These are phyloP conservation scores for Protomyctophum bolini DNA, from an alignment of 2,113 vertebrate species.

Conservation along the genomic window DNA sequence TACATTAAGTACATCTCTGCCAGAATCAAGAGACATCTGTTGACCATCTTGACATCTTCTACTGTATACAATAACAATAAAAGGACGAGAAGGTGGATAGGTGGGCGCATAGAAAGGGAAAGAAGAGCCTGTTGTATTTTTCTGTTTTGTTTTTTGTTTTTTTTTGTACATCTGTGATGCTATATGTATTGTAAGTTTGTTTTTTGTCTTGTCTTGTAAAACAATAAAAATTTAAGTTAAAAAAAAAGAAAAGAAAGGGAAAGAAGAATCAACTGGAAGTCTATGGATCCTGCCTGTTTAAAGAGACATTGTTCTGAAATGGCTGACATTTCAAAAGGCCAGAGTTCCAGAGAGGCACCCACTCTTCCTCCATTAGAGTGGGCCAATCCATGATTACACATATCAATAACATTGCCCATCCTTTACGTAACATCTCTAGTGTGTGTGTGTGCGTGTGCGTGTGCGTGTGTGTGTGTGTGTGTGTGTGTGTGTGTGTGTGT, in stretches of 20 bases:
- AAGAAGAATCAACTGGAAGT: slow-evolving; percentile 46
- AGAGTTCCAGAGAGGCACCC: slow-evolving; percentile 69
- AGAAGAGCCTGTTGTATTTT: slow-evolving; percentile 49
- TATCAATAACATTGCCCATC: slow-evolving; percentile 64
- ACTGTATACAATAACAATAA: slow-evolving; percentile 15
- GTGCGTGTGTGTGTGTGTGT: not conserved
- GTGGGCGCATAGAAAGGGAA: slow-evolving; percentile 38
- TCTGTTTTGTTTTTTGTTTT: no score
- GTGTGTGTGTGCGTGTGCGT: slow-evolving; percentile 8
- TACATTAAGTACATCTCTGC: slow-evolving; percentile 20
- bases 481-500: not conserved
- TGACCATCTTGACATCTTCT: slow-evolving; percentile 44
- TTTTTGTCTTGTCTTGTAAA: no score
- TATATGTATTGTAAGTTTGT: no score
- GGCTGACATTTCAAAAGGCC: slow-evolving; percentile 76
- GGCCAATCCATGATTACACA: slow-evolving; percentile 58
- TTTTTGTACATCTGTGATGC: no score
- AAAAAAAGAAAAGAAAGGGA: slow-evolving; percentile 37
- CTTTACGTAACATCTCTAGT: slow-evolving; percentile 37
- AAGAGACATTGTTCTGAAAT: slow-evolving; percentile 59
- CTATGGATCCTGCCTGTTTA: slow-evolving; percentile 52
- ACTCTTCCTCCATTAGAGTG: slow-evolving; percentile 66
- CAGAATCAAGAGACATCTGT: slow-evolving; percentile 46
- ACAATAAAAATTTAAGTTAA: no score
- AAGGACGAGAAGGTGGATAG: slow-evolving; percentile 10